These are phyloP conservation scores for Folsomia candida DNA, from an alignment of 2,888 invertebrate species.

Conservation along the genomic window DNA sequence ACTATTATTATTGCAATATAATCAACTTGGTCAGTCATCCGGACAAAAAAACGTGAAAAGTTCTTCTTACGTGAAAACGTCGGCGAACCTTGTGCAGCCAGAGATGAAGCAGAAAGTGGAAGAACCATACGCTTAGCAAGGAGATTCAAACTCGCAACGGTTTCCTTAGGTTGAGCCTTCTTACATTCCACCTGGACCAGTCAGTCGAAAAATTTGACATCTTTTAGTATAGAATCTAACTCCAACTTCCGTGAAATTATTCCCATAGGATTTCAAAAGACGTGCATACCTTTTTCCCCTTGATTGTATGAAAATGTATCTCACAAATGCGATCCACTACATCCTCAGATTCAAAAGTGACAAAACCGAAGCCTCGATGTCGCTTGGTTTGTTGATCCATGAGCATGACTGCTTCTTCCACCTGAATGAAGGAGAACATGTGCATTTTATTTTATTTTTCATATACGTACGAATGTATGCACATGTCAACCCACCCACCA, in stretches of 20 bases:
- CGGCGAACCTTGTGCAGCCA: slow-evolving; percentile 49
- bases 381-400: slow-evolving; percentile 53
- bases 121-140: slow-evolving; percentile 51
- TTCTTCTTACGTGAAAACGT: no score
- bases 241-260: no score
- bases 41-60: no score
- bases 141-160: slow-evolving; percentile 49
- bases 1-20: no score
- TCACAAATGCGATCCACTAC: slow-evolving; percentile 53
- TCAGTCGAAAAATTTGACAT: no score
- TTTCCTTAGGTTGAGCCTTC: slow-evolving; percentile 53
- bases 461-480: no score
- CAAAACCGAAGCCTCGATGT: slow-evolving; percentile 53
- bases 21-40: no score
- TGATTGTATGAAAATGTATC: slow-evolving; percentile 53
- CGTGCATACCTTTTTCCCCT: slow-evolving; percentile 52
- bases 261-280: no score
- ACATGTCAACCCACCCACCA: no score
- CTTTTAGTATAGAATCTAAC: no score
- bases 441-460: no score
- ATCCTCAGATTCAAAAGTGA: slow-evolving; percentile 53
- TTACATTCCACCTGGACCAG: slow-evolving; percentile 52
- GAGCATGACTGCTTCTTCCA: slow-evolving; percentile 33
- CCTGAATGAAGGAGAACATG: slow-evolving; percentile 13
- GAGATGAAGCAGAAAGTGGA: slow-evolving; percentile 46